Percentiles rank a stretch among this genome's conserved stretches.
phyloP scores from a whole-genome alignment of 2,113 vertebrate genomes.

The Petroica traversi region DNA sequence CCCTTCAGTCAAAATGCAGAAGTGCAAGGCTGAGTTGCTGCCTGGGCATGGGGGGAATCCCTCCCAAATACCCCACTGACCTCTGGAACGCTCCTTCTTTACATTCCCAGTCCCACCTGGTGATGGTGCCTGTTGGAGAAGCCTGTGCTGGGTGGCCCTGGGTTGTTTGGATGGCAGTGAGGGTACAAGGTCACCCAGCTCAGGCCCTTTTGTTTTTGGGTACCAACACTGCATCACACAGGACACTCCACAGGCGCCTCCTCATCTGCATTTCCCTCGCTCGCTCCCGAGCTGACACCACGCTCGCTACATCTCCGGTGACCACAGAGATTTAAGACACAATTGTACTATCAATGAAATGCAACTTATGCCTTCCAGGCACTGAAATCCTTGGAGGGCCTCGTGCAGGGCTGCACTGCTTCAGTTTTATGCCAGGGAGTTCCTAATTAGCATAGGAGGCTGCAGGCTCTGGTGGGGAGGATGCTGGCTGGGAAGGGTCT shows the following conservation, averaged over 20 bases:
- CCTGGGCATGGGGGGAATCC: rapidly evolving
- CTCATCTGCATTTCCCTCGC: not conserved
- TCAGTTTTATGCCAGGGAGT: not conserved
- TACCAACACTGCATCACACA: rapidly evolving
- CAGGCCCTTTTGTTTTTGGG: not conserved
- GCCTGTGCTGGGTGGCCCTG: not conserved
- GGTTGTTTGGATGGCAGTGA: not conserved
- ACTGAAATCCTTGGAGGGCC: conserved; percentile 10
- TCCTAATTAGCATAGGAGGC: not conserved
- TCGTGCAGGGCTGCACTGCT: not conserved
- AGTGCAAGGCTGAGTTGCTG: not conserved
- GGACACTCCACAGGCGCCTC: rapidly evolving
- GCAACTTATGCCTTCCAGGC: conserved; percentile 39
- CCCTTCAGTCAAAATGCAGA: not conserved
- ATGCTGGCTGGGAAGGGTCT: not conserved
- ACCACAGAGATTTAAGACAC: conserved; percentile 14
- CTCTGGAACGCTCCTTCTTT: not conserved
- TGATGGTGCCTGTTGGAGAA: rapidly evolving
- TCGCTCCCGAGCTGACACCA: not conserved
- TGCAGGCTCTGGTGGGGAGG: not conserved
- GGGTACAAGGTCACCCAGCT: not conserved
- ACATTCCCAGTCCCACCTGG: not conserved
- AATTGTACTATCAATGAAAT: conserved; percentile 37
- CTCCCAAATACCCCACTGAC: rapidly evolving
- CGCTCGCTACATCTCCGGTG: not conserved